Conservation (phyloP, 2,888 invertebrate species). For the Onthophagus sagittarius region DNA sequence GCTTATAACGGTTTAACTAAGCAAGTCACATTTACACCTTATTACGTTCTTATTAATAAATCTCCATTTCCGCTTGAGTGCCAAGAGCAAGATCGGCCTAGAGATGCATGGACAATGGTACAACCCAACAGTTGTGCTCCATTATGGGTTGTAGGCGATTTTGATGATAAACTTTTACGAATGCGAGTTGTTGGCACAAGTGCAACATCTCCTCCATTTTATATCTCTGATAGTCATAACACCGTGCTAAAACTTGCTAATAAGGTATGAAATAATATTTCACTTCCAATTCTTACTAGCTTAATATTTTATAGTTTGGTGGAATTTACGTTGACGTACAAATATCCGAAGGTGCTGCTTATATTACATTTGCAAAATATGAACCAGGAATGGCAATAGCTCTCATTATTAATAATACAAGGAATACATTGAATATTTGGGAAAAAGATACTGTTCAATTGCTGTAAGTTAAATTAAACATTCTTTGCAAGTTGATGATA, state of each 20-base stretch:
- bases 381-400: slow-evolving; percentile 85
- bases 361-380: slow-evolving; percentile 82
- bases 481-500: too few species aligned
- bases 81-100: slow-evolving; percentile 72
- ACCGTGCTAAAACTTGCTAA: slow-evolving; percentile 76
- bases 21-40: slow-evolving; percentile 93
- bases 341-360: slow-evolving; percentile 84
- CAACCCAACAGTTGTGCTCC: slow-evolving; percentile 65
- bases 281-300: too few species aligned
- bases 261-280: slow-evolving; percentile 53
- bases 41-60: slow-evolving; percentile 87
- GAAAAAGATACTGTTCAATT: slow-evolving; percentile 71
- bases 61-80: slow-evolving; percentile 72
- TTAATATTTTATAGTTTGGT: slow-evolving; percentile 58
- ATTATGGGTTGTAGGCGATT: slow-evolving; percentile 78
- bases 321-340: slow-evolving; percentile 86
- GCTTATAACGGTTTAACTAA: slow-evolving; percentile 92
- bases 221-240: slow-evolving; percentile 80
- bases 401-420: slow-evolving; percentile 80
- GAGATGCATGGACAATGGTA: slow-evolving; percentile 64
- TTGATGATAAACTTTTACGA: slow-evolving; percentile 62
- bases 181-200: slow-evolving; percentile 63
- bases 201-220: slow-evolving; percentile 74
- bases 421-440: slow-evolving; percentile 60
- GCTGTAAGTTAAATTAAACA: slow-evolving; percentile 46